Base-by-base conservation (phyloP, 2,113 vertebrate genomes). In the Oophaga pumilio region DNA sequence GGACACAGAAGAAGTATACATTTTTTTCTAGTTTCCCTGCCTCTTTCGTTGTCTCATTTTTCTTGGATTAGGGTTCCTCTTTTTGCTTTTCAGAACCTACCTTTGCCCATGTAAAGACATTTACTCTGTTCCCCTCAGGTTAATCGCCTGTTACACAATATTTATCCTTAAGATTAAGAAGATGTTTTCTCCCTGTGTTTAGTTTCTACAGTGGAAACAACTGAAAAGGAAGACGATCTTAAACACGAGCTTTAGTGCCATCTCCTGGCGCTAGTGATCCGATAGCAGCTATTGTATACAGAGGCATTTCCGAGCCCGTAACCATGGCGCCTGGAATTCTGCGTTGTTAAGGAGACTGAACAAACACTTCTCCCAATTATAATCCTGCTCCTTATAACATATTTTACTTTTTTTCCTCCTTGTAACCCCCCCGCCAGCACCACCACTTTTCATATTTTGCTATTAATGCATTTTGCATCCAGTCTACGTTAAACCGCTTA, bases 321-420 rank as follows among this genome's bases (percentile, higher is more conserved):
- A 88, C 86, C 80, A 88, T 83, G 80, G 86, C 9, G 79, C 71
- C 80, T 50, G 11, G 49, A 83, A 59, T 83, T 83, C 57, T 77
- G 24, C 56, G 86, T 88, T 83, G 86, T 88, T 88, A 88, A 82
- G 86, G 86, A 88, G 81, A 88, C 80, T 83, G 71, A 88, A 53
- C 80, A 88, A 88, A 83, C 86, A 68, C 43, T 11, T 66, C n/a
- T 76, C 71, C 86, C 80, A 88, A 88, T 88, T 88, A 83, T 82
- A 88, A 88, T 76, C 52, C 20, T 66, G 17, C 60, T 73, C 80
- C 56, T 83, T 88, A 77, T 49, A 77, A 88, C n/a, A 76, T 88
- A 83, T 83, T 88, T 83, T 14, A 43, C 43, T 64, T 66, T 78
- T 18, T 33, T 18, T 73, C 43, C 18, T 13, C 4, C 62, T 20